Percentiles rank a stretch among this genome's conserved stretches.
phyloP scores from a whole-genome alignment of 2,113 vertebrate species.

The Myrmecophaga tridactyla region DNA sequence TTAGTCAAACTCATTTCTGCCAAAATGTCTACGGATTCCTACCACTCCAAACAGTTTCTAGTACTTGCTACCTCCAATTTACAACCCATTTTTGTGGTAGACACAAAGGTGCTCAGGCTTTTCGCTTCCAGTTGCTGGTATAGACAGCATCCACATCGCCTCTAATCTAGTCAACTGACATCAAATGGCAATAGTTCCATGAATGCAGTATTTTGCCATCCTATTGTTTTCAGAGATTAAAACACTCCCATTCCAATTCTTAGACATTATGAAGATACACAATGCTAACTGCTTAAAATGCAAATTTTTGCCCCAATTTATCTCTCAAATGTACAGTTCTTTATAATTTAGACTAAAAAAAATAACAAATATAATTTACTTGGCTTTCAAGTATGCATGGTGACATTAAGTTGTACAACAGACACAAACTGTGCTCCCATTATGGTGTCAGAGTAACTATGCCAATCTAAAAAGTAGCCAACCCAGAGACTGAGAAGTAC shows the following conservation, averaged over 20 bases:
- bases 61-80: neutral
- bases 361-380: neutral
- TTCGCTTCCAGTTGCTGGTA: neutral
- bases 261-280: neutral
- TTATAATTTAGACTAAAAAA: neutral
- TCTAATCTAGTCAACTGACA: neutral
- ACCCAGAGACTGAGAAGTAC: neutral
- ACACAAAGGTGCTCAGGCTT: conserved; percentile 28
- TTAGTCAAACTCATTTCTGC: conserved; percentile 21
- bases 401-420: conserved; percentile 17
- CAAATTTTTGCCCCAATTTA: neutral
- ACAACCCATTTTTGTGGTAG: neutral
- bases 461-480: neutral
- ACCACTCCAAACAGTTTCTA: neutral
- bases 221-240: conserved; percentile 5
- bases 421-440: neutral
- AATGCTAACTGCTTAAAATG: neutral
- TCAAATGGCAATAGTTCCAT: neutral
- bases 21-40: neutral
- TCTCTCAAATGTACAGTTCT: neutral
- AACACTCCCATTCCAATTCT: neutral
- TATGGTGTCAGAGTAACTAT: neutral
- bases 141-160: neutral
- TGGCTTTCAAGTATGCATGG: neutral
- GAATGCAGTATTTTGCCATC: neutral